Evolutionary conservation across 2,888 invertebrate species (phyloP), one percentile per base, ranked within the genome.

Genomic region (Arrhopalites spinosus): DNA sequence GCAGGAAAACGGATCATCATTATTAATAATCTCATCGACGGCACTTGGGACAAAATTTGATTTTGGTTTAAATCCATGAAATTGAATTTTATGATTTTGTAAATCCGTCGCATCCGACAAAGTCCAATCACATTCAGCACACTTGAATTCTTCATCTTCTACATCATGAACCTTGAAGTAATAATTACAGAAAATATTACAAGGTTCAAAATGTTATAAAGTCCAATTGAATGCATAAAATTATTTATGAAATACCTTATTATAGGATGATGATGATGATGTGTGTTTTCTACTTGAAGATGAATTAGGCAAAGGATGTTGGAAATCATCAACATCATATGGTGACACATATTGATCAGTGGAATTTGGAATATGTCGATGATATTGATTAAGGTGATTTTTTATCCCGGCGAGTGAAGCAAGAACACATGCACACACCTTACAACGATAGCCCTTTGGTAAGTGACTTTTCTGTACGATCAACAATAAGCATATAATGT

Each of bases 81-180:
- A 74, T 25, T 61, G 50, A 68, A 74, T 74, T 61, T 61, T 56
- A 27, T 74, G 74, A 45, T 74, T 68, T 36, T 74, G 74, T 13
- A 74, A 30, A 68, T 74, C 74, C 2, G 74, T 74, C 1, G 74
- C 74, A 61, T 74, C 74, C 1, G 74, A 53, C 43, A 74, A 61
- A 20, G 43, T 67, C 74, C 74, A 74, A 27, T 74, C 74, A 74
- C 74, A 74, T 45, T 68, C 68, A 5, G 47, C 27, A 56, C 74
- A 74, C 68, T 74, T 74, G 23, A 74, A 74, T 25, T 67, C 72
- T 13, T 20, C 29, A n/a, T 71, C 71, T 59, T 71, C 72, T 1
- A 25, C 13, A 13, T 53, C 53, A 11, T 8, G 29, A 64, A 27
- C 66, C 45, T 11, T 61, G 13, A 61, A 61, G 36, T 7, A 7